Conservation (phyloP, 2,888 invertebrate genomes). For the Cephonodes hylas region DNA sequence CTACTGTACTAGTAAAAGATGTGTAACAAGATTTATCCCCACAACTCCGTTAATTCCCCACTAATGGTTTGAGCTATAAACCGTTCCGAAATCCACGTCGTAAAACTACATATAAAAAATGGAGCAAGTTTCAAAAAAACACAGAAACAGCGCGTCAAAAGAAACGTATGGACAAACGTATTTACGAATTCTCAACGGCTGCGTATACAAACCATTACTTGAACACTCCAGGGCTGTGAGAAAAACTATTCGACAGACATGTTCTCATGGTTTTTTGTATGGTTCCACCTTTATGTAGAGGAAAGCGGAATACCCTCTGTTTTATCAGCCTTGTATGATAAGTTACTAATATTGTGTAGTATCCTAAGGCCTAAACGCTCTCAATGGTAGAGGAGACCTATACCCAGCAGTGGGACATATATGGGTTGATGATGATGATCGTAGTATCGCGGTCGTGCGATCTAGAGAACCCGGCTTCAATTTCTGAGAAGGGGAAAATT, state of each 20-base stretch:
- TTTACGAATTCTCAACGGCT: slow-evolving; percentile 25
- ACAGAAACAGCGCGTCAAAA: slow-evolving; percentile 4
- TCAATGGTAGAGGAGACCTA: too few relatives aligned
- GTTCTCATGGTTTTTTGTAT: not conserved
- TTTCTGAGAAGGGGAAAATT: too few relatives aligned
- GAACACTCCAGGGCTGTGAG: slow-evolving; percentile 15
- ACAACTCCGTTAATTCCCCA: too few relatives aligned
- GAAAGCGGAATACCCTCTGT: not conserved
- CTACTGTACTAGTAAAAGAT: too few relatives aligned
- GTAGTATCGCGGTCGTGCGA: too few relatives aligned
- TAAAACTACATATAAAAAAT: not conserved
- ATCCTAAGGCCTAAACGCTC: too few relatives aligned
- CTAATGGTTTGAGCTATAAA: not conserved
- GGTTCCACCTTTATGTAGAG: not conserved
- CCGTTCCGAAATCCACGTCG: not conserved
- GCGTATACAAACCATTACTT: slow-evolving; percentile 28
- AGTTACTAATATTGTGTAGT: too few relatives aligned
- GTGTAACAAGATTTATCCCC: too few relatives aligned
- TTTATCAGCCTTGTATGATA: too few relatives aligned
- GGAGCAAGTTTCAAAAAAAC: not conserved
- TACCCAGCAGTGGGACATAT: too few relatives aligned
- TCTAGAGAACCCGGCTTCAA: too few relatives aligned
- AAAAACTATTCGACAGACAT: slow-evolving; percentile 16
- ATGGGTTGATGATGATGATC: too few relatives aligned
- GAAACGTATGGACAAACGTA: slow-evolving; percentile 20